A percentile compares a stretch with the other conserved stretches of the same genome.
Conservation (phyloP, 53 echinoderm and acorn worm species). For the Crossaster papposus region DNA sequence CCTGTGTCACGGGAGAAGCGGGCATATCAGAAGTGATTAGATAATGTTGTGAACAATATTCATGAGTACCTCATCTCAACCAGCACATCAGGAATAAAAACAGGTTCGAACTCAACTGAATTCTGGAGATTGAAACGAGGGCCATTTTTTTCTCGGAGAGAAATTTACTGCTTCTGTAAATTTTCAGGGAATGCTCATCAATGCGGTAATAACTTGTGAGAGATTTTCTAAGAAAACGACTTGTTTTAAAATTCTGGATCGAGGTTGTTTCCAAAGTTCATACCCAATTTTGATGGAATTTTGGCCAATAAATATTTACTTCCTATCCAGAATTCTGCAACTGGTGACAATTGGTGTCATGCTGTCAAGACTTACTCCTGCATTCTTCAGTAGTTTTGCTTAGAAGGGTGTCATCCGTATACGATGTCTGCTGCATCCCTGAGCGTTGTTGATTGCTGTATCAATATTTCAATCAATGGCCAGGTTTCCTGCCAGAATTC, state of each 20-base stretch:
- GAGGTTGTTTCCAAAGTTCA: too few relatives aligned
- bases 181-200: background rate
- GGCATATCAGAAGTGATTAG: background rate
- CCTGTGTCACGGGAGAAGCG: background rate
- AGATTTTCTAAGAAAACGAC: background rate
- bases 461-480: background rate
- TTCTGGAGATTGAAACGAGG: background rate
- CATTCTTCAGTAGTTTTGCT: background rate
- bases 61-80: background rate
- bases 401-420: background rate
- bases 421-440: background rate
- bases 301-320: too few relatives aligned
- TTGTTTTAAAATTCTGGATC: too few relatives aligned
- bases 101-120: background rate
- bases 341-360: background rate
- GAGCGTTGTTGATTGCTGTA: background rate
- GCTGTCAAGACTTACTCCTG: background rate
- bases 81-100: background rate
- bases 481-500: background rate
- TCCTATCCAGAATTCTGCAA: background rate
- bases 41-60: background rate
- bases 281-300: too few relatives aligned
- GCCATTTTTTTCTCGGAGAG: background rate
- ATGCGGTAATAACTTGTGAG: background rate
- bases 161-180: background rate